A percentile compares a stretch with the other conserved stretches of the same genome.
Evolutionary conservation across 2,797 vertebrate species (phyloP).

Genomic region (Myotis findleyi): DNA sequence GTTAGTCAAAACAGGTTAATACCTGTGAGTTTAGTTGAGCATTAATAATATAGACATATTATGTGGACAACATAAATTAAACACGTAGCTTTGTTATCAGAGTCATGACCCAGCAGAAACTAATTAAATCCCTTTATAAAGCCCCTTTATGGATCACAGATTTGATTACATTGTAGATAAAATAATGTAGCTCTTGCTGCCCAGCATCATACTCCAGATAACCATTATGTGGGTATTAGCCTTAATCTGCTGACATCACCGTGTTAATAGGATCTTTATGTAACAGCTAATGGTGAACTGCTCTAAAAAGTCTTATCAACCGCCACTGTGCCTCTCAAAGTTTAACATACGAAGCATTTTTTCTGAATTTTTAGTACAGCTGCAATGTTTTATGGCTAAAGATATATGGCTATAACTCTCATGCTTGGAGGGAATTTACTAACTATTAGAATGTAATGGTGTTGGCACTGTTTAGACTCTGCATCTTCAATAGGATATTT

Average conservation of each 20-base stretch:
- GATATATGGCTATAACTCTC: background rate
- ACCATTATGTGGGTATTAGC: background rate
- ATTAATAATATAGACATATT: background rate
- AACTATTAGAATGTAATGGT: background rate
- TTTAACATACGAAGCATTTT: background rate
- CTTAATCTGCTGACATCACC: background rate
- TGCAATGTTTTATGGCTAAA: background rate
- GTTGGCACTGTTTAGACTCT: background rate
- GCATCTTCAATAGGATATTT: background rate
- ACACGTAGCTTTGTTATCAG: background rate
- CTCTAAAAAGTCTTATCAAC: background rate
- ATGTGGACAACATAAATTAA: constrained; percentile 21
- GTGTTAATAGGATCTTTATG: background rate
- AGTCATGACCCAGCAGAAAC: background rate
- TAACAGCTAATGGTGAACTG: background rate
- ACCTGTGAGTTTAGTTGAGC: background rate
- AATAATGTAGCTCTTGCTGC: background rate
- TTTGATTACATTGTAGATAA: background rate
- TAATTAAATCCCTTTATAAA: background rate
- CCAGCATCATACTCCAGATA: background rate
- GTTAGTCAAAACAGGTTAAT: background rate
- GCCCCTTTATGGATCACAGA: background rate
- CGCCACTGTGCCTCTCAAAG: background rate
- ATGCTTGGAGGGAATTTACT: background rate
- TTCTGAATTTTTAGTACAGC: constrained; percentile 17